A percentile compares a stretch with the other conserved stretches of the same genome.
Evolutionary conservation across 2,797 vertebrate species (phyloP).

Genomic region (Aldrovandia affinis): DNA sequence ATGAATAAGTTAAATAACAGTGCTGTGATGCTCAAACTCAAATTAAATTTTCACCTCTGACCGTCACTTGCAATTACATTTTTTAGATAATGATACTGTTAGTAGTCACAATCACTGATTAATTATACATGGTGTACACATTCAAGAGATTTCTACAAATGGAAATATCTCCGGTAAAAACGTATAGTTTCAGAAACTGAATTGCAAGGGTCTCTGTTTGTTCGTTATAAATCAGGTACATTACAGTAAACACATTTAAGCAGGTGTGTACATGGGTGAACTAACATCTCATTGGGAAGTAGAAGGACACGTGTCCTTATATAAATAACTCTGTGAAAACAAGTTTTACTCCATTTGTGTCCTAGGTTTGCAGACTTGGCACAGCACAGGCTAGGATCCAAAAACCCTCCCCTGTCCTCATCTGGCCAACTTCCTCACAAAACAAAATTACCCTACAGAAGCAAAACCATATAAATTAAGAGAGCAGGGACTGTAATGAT

Average conservation of each 20-base stretch:
- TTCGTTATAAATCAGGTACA: background rate
- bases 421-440: conserved; percentile 2
- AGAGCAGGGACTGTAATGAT: background rate
- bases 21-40: too few relatives aligned
- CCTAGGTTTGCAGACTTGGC: background rate
- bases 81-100: too few relatives aligned
- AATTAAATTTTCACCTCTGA: too few relatives aligned
- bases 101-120: too few relatives aligned
- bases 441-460: background rate
- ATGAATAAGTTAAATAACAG: too few relatives aligned
- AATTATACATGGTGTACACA: too few relatives aligned
- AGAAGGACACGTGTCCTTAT: background rate
- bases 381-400: background rate
- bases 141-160: too few relatives aligned
- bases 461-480: background rate
- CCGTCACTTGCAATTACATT: too few relatives aligned
- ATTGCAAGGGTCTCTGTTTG: background rate
- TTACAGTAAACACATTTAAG: background rate
- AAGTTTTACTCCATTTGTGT: background rate
- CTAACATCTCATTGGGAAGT: background rate
- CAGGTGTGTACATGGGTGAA: background rate
- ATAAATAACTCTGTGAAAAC: background rate
- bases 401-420: background rate
- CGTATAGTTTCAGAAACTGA: background rate
- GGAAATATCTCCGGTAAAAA: too few relatives aligned